Conservation (phyloP, 2,113 vertebrate genomes). For the Gambusia holbrooki region DNA sequence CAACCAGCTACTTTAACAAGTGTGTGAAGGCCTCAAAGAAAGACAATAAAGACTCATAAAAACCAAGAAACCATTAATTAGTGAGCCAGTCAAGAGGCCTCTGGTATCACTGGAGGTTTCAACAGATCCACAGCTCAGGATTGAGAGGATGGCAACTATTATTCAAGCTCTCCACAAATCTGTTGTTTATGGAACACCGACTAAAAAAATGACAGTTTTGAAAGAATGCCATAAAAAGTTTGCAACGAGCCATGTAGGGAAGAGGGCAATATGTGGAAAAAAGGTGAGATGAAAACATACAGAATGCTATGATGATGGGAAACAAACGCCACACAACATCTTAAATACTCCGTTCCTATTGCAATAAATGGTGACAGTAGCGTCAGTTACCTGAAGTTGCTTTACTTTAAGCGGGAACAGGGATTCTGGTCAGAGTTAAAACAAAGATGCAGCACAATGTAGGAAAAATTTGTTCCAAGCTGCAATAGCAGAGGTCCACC, state of each 20-base stretch:
- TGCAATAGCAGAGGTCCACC: too few species aligned
- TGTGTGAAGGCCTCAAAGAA: background rate
- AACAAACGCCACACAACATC: background rate
- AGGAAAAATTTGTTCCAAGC: too few species aligned
- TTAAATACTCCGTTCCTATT: background rate
- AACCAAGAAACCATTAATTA: background rate
- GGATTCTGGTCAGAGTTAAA: too few species aligned
- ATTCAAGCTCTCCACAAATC: background rate
- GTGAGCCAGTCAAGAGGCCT: too few species aligned
- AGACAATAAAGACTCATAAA: background rate
- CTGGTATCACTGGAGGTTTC: background rate
- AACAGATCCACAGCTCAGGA: background rate
- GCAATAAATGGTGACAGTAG: too few species aligned
- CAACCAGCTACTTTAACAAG: background rate
- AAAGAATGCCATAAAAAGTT: too few species aligned
- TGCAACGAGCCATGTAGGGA: too few species aligned
- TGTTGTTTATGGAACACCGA: background rate
- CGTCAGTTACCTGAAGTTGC: too few species aligned
- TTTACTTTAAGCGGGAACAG: too few species aligned
- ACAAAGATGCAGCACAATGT: too few species aligned
- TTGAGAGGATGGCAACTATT: too few species aligned
- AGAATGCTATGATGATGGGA: background rate
- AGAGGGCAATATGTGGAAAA: background rate
- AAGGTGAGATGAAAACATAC: background rate
- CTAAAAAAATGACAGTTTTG: too few species aligned